A percentile compares a stretch with the other conserved stretches of the same genome.
Conservation (phyloP, 2,113 vertebrate species). For the Zeus faber region DNA sequence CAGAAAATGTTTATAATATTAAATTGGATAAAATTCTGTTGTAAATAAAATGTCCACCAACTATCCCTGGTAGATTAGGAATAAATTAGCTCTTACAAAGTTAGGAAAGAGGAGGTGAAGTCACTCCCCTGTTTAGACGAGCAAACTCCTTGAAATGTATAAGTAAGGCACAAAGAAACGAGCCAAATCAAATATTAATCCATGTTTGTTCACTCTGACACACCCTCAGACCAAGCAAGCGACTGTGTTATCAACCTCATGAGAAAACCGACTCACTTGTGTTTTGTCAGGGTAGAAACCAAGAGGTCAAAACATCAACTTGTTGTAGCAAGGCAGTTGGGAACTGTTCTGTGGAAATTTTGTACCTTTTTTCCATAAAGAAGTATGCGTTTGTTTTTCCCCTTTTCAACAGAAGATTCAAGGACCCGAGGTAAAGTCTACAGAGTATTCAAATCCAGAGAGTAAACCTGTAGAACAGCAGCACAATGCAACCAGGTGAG, state of each 20-base stretch:
- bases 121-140: constrained; percentile 40
- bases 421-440: constrained; percentile 45
- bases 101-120: no score
- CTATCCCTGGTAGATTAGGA: no score
- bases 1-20: no score
- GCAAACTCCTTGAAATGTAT: constrained; percentile 25
- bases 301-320: constrained; percentile 21
- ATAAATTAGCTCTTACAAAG: no score
- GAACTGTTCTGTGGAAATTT: constrained; percentile 34
- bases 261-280: neutral
- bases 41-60: no score
- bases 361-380: constrained; percentile 15
- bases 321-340: constrained; percentile 4
- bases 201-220: constrained; percentile 65
- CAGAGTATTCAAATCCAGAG: constrained; percentile 44
- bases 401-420: constrained; percentile 59
- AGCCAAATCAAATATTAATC: constrained; percentile 72
- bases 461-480: constrained; percentile 43
- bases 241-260: constrained; percentile 19
- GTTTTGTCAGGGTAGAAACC: constrained; percentile 20
- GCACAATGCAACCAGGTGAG: constrained; percentile 49
- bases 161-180: constrained; percentile 35
- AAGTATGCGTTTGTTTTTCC: constrained; percentile 19
- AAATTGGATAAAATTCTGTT: no score
- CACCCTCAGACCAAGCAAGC: constrained; percentile 56